These are phyloP conservation scores for Chrysochloris asiatica DNA, from an alignment of 2,113 vertebrate species.

Conservation along the genomic window DNA sequence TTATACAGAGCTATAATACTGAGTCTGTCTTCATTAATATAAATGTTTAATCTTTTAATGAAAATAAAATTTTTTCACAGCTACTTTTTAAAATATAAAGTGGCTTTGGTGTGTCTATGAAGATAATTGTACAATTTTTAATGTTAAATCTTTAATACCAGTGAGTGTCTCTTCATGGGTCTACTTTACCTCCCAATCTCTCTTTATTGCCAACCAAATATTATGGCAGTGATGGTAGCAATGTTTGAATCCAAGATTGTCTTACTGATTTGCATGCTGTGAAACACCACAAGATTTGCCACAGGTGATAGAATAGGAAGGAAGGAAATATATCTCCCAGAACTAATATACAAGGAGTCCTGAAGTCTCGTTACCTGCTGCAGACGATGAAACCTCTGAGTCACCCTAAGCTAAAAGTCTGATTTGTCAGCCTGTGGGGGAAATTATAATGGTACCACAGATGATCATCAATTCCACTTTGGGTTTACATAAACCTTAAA, in stretches of 20 bases:
- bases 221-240: not conserved
- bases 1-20: not conserved
- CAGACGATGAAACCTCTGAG: not conserved
- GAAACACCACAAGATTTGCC: not conserved
- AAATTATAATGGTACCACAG: not conserved
- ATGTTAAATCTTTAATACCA: not conserved
- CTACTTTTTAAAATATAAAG: not conserved
- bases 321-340: not conserved
- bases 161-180: no score
- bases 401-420: not conserved
- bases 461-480: not conserved
- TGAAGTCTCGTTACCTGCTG: not conserved
- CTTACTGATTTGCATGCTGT: constrained; percentile 4
- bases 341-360: not conserved
- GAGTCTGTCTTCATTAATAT: not conserved
- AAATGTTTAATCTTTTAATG: constrained; percentile 22
- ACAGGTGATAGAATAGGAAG: not conserved
- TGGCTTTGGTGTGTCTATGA: constrained; percentile 27
- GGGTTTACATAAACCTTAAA: not conserved
- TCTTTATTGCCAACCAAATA: not conserved
- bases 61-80: not conserved
- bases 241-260: not conserved
- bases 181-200: not conserved
- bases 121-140: constrained; percentile 19
- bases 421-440: not conserved